Conservation (phyloP, 2,113 vertebrate species). For the Drymodes brunneopygia region DNA sequence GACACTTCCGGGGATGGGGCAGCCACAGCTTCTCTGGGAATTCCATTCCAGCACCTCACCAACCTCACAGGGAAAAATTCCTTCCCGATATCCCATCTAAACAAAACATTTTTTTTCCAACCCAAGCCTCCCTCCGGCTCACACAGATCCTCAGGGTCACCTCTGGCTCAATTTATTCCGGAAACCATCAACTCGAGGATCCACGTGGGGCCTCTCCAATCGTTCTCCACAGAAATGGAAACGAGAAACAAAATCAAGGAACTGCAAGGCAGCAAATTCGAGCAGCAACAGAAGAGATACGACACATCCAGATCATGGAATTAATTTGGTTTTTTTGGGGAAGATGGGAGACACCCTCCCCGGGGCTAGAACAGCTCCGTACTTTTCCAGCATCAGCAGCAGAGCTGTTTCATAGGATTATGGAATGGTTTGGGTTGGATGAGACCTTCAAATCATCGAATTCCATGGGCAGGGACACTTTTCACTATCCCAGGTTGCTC, state of each 20-base stretch:
- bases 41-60: neutral
- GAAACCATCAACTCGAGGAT: neutral
- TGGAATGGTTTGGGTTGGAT: neutral
- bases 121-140: neutral
- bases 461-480: neutral
- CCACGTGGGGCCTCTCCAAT: neutral
- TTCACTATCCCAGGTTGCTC: neutral
- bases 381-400: neutral
- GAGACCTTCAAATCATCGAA: neutral
- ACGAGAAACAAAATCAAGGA: neutral
- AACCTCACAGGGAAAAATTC: neutral
- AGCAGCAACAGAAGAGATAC: neutral
- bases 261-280: neutral
- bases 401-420: neutral
- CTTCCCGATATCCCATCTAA: neutral
- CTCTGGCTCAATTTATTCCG: neutral
- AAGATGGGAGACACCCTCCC: neutral
- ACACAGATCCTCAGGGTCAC: neutral
- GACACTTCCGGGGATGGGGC: neutral
- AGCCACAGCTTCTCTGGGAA: neutral
- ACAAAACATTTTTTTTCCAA: neutral
- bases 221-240: neutral
- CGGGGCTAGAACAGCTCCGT: accelerated
- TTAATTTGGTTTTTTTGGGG: neutral
- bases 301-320: neutral